A percentile compares a stretch with the other conserved stretches of the same genome.
Conservation (phyloP, 2,113 vertebrate species). For the zebrafish (Danio rerio) region GRCz12tu NC_133199.1:31912501-31913000, state of each 20-base stretch:
- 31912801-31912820: neutral
- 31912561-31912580: neutral
- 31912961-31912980: constrained; percentile 30
- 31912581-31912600: constrained; percentile 14
- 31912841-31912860: neutral
- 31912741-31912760: neutral
- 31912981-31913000: constrained; percentile 30
- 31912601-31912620: neutral
- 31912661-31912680: neutral
- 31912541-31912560: neutral
- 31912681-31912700: constrained; percentile 51
- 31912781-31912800: neutral
- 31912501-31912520: neutral
- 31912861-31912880: neutral
- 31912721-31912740: neutral
- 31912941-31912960: constrained; percentile 50
- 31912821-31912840: neutral
- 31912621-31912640: neutral
- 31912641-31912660: constrained; percentile 2
- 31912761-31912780: neutral
- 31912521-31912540: constrained; percentile 1
- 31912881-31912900: constrained; percentile 37
- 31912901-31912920: constrained; percentile 10
- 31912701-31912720: constrained; percentile 18
- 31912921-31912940: constrained; percentile 19